Evolutionary conservation across 2,888 invertebrate genomes (phyloP), one percentile per base, ranked within the genome.

Genomic region (Sceliomorpha sp.): DNA sequence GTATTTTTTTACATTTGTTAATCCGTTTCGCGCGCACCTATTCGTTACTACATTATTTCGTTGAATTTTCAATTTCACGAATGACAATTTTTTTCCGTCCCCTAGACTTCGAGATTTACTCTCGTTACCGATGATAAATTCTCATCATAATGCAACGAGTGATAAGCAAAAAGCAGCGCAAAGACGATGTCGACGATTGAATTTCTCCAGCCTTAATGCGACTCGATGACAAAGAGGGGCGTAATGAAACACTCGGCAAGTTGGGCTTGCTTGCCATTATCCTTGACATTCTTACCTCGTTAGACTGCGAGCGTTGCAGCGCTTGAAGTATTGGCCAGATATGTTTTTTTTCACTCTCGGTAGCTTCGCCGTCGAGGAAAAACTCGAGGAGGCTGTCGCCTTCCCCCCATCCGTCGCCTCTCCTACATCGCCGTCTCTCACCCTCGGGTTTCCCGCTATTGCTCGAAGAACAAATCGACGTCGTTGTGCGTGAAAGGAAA

Each of bases 241-340:
- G 63, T 69, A 72, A 72, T 72, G 76, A 76, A 76, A 74, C 51
- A 74, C 72, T 70, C 47, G 63, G 64, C 64, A 62, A 72, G 60
- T 71, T 58, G 59, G 62, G 53, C 60, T 72, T 34, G 51, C 58
- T 64, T 44, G 63, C 69, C 68, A 76, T 74, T 75, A 76, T 64
- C 62, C 56, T 72, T 74, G 75, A 76, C 73, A 72, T 71, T 72
- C 72, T 67, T 71, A 71, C 66, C 72, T 71, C 59, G 62, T 71
- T 63, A 58, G 44, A 51, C 50, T 27, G 45, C 40, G 37, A 63
- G 47, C 67, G 34, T 62, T 58, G 42, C 45, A 40, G 17, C 50
- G 51, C 51, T 60, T 51, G 24, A 47, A 63, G 67, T 68, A 71
- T 71, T 64, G 67, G 71, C 56, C 39, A 56, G 71, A 64, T 68